Base-by-base conservation (phyloP, 2,888 invertebrate species). In the Cinara cedri region DNA sequence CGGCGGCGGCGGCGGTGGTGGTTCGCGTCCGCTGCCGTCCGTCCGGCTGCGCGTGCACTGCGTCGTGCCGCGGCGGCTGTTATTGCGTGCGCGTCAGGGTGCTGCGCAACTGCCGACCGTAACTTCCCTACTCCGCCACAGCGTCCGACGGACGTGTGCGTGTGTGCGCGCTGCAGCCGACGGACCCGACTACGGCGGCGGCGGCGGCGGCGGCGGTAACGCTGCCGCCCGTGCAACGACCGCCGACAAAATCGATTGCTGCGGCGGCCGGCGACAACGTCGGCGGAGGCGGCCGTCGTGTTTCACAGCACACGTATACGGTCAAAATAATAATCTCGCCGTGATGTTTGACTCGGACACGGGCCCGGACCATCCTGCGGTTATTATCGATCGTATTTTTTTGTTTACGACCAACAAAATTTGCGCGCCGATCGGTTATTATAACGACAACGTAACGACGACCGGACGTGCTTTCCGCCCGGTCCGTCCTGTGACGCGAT, bases 171-270 rank as follows among this genome's bases (percentile, higher is more conserved):
- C 71, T 71, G 71, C 55, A 71, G 70, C 71, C 74, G 74, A 8
- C n/a, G 60, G n/a, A 21, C n/a, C 55, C 55, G 34, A 34, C 51
- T 26, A 55, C 70, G 54, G 26, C 62, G 51, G 34, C 63, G 74
- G 54, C 74, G 49, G 49, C 51, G 51, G 26, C n/a, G 49, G 26
- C 51, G 54, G 42, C n/a, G n/a, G n/a, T n/a, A n/a, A n/a, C 26
- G 70, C 44, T n/a, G 46, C 54, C 24, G 42, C 71, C 76, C 62
- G 72, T 46, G 21, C 63, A 54, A 54, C 54, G 66, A 26, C 51
- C 46, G 60, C 68, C 66, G 76, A 76, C 76, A 78, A 78, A 78
- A 78, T 78, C 76, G 76, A 78, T 78, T 54, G 76, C 76, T n/a
- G 76, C 49, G 55, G 76, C 49, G 57, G 68, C 65, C 65, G 75